Evolutionary conservation across 2,888 invertebrate species (phyloP), one percentile per base, ranked within the genome.

Genomic region (Drosophila fulvimacula): DNA sequence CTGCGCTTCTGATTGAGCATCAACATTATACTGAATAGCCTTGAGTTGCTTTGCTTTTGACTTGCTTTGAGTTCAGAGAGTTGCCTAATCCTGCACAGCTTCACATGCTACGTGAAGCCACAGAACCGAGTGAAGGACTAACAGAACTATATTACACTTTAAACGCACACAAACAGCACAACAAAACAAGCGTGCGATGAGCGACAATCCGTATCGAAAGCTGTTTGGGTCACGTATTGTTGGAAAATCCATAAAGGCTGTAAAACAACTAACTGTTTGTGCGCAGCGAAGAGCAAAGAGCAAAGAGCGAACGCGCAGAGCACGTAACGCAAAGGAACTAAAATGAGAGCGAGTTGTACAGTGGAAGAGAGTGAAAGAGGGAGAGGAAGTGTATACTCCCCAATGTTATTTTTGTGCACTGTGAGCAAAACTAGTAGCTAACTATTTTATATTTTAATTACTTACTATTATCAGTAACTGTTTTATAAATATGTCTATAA

Each of bases 201-300:
- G 42, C 42, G 46, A 69, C 49, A 68, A 69, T 60, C 57, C 65
- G 58, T 60, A 48, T 27, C 42, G 61, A 58, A 36, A 36, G 42
- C 71, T 81, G 79, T 84, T 82, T 84, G 76, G 69, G 85, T 81
- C 82, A 87, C 81, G 87, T 87, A 66, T 65, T 71, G 56, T 79
- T 76, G 81, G 86, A 88, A 84, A 85, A 85, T 85, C 85, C 49
- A 80, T 80, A 80, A 80, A 80, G 77, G 74, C 72, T 62, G 19
- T 30, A 56, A 67, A 63, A 58, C n/a, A 34, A 21, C 34, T 46
- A 46, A 36, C 51, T 52, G 51, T 15, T 62, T 58, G 48, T 62
- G 75, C 75, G 75, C 76, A 63, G 19, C 38, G 42, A 39, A 66
- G 66, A 78, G 75, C 57, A 52, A 32, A 73, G 67, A 65, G 66